Evolutionary conservation across 2,797 vertebrate genomes (phyloP).

Genomic region (Cossypha polioptera): DNA sequence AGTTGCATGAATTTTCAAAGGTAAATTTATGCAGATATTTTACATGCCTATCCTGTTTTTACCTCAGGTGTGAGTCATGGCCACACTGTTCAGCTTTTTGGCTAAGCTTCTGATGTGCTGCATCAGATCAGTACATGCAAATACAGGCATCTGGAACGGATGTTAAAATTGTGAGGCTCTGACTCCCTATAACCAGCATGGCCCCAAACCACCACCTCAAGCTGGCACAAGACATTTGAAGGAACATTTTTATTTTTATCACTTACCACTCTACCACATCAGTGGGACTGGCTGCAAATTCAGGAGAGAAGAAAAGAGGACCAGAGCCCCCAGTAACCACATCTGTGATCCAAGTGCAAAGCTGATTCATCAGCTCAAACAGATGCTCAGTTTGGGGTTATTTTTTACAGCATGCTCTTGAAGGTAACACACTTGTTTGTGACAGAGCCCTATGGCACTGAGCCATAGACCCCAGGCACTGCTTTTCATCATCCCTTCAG

Average conservation of each 20-base stretch:
- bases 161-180: background rate
- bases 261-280: background rate
- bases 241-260: background rate
- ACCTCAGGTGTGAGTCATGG: background rate
- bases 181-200: background rate
- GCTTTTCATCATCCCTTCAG: background rate
- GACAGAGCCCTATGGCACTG: background rate
- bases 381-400: background rate
- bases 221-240: background rate
- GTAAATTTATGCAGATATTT: background rate
- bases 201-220: background rate
- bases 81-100: background rate
- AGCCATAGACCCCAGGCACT: background rate
- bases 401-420: background rate
- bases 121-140: background rate
- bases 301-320: background rate
- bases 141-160: background rate
- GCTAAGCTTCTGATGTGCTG: background rate
- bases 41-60: background rate
- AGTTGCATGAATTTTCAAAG: background rate
- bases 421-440: background rate
- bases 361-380: background rate
- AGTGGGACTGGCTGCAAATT: background rate
- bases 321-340: accelerated
- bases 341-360: background rate